Conservation (phyloP, 2,888 invertebrate genomes). For the Germaria angustata region DNA sequence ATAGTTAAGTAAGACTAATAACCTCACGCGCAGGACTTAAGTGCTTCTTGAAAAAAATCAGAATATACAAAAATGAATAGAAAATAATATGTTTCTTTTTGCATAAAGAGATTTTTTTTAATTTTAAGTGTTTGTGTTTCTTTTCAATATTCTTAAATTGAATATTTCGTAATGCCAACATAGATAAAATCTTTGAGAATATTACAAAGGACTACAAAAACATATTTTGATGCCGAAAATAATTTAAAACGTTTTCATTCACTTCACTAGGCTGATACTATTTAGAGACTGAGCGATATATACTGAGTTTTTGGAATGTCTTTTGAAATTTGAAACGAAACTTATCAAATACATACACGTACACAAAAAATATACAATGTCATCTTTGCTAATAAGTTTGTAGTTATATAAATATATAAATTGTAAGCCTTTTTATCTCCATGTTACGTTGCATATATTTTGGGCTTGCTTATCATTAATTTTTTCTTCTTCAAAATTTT, state of each 20-base stretch:
- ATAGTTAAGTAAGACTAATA: constrained; percentile 27
- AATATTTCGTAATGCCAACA: background rate
- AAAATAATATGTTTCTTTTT: background rate
- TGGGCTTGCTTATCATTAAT: too few relatives aligned
- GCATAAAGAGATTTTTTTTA: too few relatives aligned
- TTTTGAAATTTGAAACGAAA: too few relatives aligned
- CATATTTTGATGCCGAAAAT: constrained; percentile 68
- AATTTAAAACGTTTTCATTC: constrained; percentile 77
- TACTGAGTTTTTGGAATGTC: too few relatives aligned
- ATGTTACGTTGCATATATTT: constrained; percentile 74
- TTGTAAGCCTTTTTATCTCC: constrained; percentile 66
- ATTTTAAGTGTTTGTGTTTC: too few relatives aligned
- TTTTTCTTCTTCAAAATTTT: too few relatives aligned
- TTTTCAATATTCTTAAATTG: constrained; percentile 51
- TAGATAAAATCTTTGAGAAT: background rate
- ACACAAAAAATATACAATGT: too few relatives aligned
- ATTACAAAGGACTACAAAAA: background rate
- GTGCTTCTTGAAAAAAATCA: background rate
- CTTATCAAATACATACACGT: too few relatives aligned
- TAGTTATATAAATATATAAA: constrained; percentile 28
- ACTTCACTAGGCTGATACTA: constrained; percentile 70
- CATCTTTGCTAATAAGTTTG: constrained; percentile 27
- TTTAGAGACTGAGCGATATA: background rate
- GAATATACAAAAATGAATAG: too few relatives aligned
- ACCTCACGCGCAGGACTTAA: constrained; percentile 20